Percentiles rank a stretch among this genome's conserved stretches.
Conservation (phyloP, 2,113 vertebrate species). For the Zosterops borbonicus region DNA sequence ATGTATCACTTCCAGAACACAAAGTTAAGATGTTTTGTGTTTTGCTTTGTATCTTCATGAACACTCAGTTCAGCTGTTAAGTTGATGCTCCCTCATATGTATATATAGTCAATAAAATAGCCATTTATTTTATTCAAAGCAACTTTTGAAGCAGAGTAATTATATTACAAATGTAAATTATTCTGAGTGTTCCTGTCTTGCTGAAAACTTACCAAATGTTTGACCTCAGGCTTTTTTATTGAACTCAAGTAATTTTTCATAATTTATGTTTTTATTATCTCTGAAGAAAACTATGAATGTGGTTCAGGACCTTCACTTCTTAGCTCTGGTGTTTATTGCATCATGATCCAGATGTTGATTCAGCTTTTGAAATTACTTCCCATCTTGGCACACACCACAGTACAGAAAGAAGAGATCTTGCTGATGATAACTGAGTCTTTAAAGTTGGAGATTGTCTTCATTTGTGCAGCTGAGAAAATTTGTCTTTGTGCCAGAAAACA, state of each 20-base stretch:
- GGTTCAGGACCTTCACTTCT: conserved; percentile 16
- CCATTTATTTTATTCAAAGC: conserved; percentile 20
- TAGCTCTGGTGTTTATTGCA: not conserved
- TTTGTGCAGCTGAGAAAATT: conserved; percentile 11
- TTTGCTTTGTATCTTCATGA: not conserved
- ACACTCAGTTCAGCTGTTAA: not conserved
- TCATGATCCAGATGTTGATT: conserved; percentile 41
- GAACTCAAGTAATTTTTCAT: conserved; percentile 7
- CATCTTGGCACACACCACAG: not conserved
- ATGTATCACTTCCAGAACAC: not conserved
- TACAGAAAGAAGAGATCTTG: not conserved
- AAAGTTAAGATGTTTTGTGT: not conserved
- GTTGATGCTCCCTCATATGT: not conserved
- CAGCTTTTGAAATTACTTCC: conserved; percentile 30
- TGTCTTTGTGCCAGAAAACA: conserved; percentile 13
- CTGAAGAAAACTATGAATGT: not conserved
- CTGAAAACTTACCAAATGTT: not conserved
- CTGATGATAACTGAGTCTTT: not conserved
- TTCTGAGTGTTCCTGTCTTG: not conserved
- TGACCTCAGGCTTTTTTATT: conserved; percentile 13
- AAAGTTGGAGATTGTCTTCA: not conserved
- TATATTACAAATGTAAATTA: not conserved
- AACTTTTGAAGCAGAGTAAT: conserved; percentile 15
- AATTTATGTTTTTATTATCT: conserved; percentile 22
- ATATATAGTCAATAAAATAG: conserved; percentile 38